Evolutionary conservation across 1,140 invertebrate genomes (phyloP).

Genomic region (Antheraea mylitta): DNA sequence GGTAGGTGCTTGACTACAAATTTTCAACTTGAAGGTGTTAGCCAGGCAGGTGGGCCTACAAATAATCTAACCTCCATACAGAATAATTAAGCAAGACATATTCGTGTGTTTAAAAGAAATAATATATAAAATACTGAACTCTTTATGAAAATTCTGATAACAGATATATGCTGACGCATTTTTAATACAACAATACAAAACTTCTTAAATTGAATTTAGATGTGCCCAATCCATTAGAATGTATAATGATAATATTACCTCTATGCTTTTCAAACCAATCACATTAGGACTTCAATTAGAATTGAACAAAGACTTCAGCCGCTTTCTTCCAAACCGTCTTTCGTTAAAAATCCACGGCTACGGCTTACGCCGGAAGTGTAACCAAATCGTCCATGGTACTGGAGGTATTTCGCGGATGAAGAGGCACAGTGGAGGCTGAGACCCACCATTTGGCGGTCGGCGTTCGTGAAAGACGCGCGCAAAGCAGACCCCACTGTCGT

Average conservation of each 20-base stretch:
- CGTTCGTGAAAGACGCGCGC: slow-evolving; percentile 47
- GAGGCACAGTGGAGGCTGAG: slow-evolving; percentile 53
- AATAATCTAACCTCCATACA: too few relatives aligned
- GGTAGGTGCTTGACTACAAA: too few relatives aligned
- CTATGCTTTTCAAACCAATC: neutral
- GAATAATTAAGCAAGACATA: too few relatives aligned
- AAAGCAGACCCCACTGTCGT: slow-evolving; percentile 4
- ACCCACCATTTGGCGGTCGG: slow-evolving; percentile 41
- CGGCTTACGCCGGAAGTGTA: slow-evolving; percentile 12
- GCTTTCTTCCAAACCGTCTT: neutral
- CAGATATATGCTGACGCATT: neutral
- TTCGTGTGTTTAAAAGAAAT: too few relatives aligned
- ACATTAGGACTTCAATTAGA: neutral
- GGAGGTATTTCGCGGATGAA: slow-evolving; percentile 49
- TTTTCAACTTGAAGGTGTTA: too few relatives aligned
- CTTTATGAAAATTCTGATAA: too few relatives aligned
- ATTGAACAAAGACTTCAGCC: neutral
- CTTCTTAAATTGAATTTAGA: neutral
- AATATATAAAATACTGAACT: too few relatives aligned
- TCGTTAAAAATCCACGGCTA: neutral
- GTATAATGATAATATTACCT: too few relatives aligned
- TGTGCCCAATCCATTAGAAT: too few relatives aligned
- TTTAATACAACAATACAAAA: neutral
- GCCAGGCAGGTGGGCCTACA: too few relatives aligned
- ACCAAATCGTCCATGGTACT: slow-evolving; percentile 5